phyloP scores from a whole-genome alignment of 1,140 invertebrate species.

The Halesus radiatus region DNA sequence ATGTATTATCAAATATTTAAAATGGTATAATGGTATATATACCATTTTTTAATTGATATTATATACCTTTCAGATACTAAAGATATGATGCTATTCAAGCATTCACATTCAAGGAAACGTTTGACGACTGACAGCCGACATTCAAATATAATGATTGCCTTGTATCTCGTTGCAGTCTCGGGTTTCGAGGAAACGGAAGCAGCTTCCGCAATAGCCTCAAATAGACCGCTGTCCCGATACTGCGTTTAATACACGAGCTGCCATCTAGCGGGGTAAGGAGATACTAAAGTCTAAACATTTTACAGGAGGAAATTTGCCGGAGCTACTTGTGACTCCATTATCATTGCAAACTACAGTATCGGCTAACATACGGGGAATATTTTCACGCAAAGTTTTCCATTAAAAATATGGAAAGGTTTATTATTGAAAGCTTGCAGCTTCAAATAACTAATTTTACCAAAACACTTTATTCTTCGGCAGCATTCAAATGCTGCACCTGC shows the following conservation, averaged over 20 bases:
- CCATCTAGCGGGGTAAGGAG: not conserved
- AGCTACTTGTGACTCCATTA: not conserved
- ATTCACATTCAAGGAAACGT: too few relatives aligned
- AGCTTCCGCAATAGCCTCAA: slow-evolving; percentile 1
- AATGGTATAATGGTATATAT: too few relatives aligned
- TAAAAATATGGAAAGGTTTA: not conserved
- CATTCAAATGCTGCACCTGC: too few relatives aligned
- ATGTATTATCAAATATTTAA: too few relatives aligned
- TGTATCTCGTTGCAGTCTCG: not conserved
- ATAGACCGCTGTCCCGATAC: not conserved
- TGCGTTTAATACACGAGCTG: not conserved
- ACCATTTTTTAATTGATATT: too few relatives aligned
- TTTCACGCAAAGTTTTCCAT: not conserved
- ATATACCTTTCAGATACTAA: too few relatives aligned
- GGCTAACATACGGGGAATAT: not conserved
- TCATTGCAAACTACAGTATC: slow-evolving; percentile 2
- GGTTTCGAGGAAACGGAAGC: not conserved
- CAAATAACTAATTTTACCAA: too few relatives aligned
- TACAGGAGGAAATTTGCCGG: slow-evolving; percentile 21
- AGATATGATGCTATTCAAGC: too few relatives aligned
- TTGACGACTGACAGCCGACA: too few relatives aligned
- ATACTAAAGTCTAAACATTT: slow-evolving; percentile 17
- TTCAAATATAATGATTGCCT: not conserved
- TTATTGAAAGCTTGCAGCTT: too few relatives aligned
- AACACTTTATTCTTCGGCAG: too few relatives aligned